Base-by-base conservation (phyloP, 2,888 invertebrate species). In the Hirtodrosophila histrioides region DNA sequence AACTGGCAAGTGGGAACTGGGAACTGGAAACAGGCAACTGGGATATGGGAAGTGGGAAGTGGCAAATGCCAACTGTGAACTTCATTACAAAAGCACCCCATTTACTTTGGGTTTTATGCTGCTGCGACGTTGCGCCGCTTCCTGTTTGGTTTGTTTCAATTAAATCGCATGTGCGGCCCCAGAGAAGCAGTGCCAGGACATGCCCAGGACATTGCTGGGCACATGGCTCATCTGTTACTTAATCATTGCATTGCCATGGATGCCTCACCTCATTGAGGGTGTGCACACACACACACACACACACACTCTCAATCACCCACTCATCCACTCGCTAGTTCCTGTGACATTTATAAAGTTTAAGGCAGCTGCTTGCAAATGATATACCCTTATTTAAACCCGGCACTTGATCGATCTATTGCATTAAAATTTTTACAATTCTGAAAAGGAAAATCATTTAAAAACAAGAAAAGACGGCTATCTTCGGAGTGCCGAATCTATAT, bases 171-270 rank as follows among this genome's bases (percentile, higher is more conserved):
- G 86, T 82, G 86, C 86, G 78, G 61, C 66, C 77, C 68, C 31
- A 7, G 31, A 68, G 49, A 62, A 65, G 61, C 84, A 70, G 63
- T 41, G 60, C 57, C 71, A 63, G 71, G 69, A 57, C 66, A 72
- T 53, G 50, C 55, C 50, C 72, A 71, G 72, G 63, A 71, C 82
- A 81, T 85, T 67, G 81, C 78, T 67, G 63, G 82, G 78, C 78
- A 70, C 65, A 85, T 72, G 82, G 75, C 83, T 86, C 83, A 86
- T 84, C 87, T 87, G 84, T 86, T 83, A 86, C 80, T 85, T 87
- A 84, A 84, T 87, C 84, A 84, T 87, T 76, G 83, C 83, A 84
- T 87, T 82, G 83, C 84, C 84, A 87, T 87, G 68, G 86, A 82
- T 87, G 82, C 78, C 46, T 50, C 48, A 33, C 35, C 56, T 43